These are phyloP conservation scores for Prinia subflava DNA, from an alignment of 2,113 vertebrate genomes.

Conservation along the genomic window DNA sequence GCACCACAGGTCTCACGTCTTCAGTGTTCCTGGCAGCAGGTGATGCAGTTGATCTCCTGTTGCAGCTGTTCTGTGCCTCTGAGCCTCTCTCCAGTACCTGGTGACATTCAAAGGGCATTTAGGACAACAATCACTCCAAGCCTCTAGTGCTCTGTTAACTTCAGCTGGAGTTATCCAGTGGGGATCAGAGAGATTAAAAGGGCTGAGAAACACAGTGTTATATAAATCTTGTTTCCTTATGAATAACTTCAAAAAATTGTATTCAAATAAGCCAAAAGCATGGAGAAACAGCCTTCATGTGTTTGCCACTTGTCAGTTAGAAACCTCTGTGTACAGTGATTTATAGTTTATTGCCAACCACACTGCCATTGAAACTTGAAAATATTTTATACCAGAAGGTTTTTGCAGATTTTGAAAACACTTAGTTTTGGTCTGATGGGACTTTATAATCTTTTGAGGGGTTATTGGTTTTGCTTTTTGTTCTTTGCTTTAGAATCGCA, in stretches of 20 bases:
- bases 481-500: not conserved
- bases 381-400: conserved; percentile 26
- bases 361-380: not conserved
- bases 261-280: not conserved
- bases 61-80: not conserved
- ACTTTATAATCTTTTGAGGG: not conserved
- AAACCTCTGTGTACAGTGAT: not conserved
- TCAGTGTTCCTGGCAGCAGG: too few relatives aligned
- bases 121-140: not conserved
- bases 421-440: conserved; percentile 9
- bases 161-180: not conserved
- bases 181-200: not conserved
- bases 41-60: not conserved
- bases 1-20: not conserved
- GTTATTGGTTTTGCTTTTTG: not conserved
- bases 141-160: not conserved
- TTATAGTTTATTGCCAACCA: not conserved
- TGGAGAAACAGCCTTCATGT: conserved; percentile 10
- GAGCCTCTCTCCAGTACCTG: not conserved
- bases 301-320: conserved; percentile 5
- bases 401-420: conserved; percentile 25
- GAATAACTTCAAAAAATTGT: not conserved
- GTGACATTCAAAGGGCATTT: not conserved
- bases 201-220: not conserved
- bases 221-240: conserved; percentile 7